phyloP scores from a whole-genome alignment of 1,140 invertebrate genomes.

The Magallana ariakensis region DNA sequence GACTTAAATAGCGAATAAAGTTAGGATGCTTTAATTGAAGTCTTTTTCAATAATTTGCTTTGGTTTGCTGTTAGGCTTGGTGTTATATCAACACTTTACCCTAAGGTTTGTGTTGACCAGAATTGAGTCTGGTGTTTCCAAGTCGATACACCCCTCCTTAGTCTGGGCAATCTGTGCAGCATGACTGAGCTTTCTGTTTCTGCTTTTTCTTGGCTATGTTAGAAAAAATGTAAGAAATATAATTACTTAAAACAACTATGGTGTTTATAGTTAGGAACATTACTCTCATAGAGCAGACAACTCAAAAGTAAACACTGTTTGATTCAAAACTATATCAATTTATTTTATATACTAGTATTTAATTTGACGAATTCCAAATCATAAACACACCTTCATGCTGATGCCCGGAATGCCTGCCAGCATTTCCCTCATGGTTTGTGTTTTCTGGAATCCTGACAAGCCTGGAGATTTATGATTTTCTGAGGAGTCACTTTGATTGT shows the following conservation, averaged over 20 bases:
- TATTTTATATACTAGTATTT: no score
- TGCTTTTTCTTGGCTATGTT: conserved; percentile 84
- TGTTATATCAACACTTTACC: conserved; percentile 61
- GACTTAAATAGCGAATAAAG: no score
- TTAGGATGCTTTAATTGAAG: no score
- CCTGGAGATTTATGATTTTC: conserved; percentile 41
- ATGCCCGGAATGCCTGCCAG: conserved; percentile 92
- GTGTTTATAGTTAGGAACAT: no score
- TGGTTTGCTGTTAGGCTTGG: no score
- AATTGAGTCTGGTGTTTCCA: conserved; percentile 98
- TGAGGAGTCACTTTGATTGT: conserved; percentile 28
- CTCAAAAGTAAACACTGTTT: no score
- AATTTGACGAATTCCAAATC: no score
- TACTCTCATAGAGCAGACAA: no score
- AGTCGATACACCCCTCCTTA: conserved; percentile 94
- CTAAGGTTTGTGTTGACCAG: conserved; percentile 93
- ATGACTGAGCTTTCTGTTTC: conserved; percentile 90
- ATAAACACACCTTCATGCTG: conserved; percentile 82
- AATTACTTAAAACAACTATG: no score
- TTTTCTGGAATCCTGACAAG: conserved; percentile 47
- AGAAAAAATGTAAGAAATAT: conserved; percentile 30
- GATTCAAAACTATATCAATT: no score
- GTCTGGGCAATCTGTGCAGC: conserved; percentile 95
- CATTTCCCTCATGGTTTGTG: conserved; percentile 74
- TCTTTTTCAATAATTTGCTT: no score